Evolutionary conservation across 2,113 vertebrate species (phyloP), one percentile per base, ranked within the genome.

Genomic region (Blennius ocellaris): DNA sequence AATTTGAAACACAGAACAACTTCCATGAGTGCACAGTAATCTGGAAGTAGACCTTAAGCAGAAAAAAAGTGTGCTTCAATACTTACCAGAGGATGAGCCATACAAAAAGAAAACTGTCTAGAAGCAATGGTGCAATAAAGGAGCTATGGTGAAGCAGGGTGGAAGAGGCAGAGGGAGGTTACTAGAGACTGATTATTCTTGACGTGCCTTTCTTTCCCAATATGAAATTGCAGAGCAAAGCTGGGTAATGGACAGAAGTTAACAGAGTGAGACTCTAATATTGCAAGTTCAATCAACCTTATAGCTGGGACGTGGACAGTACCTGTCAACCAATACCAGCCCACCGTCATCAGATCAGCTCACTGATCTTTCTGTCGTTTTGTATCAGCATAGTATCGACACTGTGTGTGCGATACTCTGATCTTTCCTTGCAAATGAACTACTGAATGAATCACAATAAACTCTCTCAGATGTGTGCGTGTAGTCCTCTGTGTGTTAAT

Each of bases 201-300:
- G 58, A 69, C 69, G 50, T 68, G 59, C 12, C 52, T 70, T 56
- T 76, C 17, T 50, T 9, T 58, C 61, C 53, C 64, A 40, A 61
- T 49, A 67, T 59, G 49, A 54, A 55, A 75, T 17, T 63, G 43
- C 47, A 63, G 39, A 73, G 53, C 5, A 56, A 62, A 66, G 51
- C 59, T 39, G 17, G 15, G n/a, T 63, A 80, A 64, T 60, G 74
- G 68, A 69, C 64, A 80, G 40, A 9, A 17, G 52, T 72, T 81
- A 70, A 83, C 73, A 59, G 70, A 69, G 69, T 4, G 1, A 73
- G 73, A 73, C 61, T 48, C 21, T 64, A 70, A 70, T 68, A 65
- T 36, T 49, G 53, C 55, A 48, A 72, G 74, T 75, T 86, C 67
- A 85, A 66, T 84, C 81, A 83, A 51, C 70, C 81, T 78, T 16